A percentile compares a stretch with the other conserved stretches of the same genome.
phyloP scores from a whole-genome alignment of 2,888 invertebrate genomes.

The Microplitis manilae region DNA sequence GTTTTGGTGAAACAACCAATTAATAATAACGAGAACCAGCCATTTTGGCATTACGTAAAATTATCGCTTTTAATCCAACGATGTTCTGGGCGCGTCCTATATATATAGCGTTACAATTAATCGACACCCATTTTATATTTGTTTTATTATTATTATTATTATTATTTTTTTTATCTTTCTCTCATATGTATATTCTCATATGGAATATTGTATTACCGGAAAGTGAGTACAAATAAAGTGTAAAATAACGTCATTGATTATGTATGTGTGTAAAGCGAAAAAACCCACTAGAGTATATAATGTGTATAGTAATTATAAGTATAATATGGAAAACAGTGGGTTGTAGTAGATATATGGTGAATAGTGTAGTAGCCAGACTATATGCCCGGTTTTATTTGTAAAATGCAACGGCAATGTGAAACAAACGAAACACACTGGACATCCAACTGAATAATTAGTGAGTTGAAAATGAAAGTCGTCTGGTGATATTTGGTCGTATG shows the following conservation, averaged over 20 bases:
- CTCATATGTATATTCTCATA: constrained; percentile 30
- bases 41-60: constrained; percentile 65
- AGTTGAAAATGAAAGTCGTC: constrained; percentile 66
- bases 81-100: constrained; percentile 27
- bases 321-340: background rate
- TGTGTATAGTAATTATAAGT: background rate
- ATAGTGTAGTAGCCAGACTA: constrained; percentile 16
- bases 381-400: constrained; percentile 55
- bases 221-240: constrained; percentile 31
- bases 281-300: background rate
- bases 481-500: constrained; percentile 60
- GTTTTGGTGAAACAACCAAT: constrained; percentile 55
- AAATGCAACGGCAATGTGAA: constrained; percentile 53
- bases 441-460: constrained; percentile 65
- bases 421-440: constrained; percentile 60
- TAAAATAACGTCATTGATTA: background rate
- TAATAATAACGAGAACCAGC: constrained; percentile 64
- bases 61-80: constrained; percentile 63
- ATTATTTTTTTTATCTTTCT: constrained; percentile 23
- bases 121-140: constrained; percentile 42
- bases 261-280: constrained; percentile 26
- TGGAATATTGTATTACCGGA: constrained; percentile 50
- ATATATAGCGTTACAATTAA: constrained; percentile 54
- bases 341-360: constrained; percentile 21
- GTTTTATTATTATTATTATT: constrained; percentile 25